Percentiles rank a stretch among this genome's conserved stretches.
These are phyloP conservation scores for Spea bombifrons DNA, from an alignment of 2,113 vertebrate species.

Conservation along the genomic window DNA sequence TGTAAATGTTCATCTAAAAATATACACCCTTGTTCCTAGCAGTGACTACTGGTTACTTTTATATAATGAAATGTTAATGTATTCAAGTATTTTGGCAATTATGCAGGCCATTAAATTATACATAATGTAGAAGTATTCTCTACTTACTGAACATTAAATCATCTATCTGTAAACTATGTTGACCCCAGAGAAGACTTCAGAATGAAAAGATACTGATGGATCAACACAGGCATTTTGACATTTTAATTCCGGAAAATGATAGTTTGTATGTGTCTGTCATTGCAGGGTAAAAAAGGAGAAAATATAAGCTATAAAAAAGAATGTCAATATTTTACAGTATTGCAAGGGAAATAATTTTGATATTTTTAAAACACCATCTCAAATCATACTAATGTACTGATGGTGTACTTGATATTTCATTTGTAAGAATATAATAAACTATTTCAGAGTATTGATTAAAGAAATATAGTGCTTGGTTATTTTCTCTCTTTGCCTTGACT, in stretches of 20 bases:
- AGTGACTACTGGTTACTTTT: neutral
- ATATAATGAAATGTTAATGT: constrained; percentile 4
- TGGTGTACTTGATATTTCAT: constrained; percentile 68
- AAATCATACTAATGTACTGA: constrained; percentile 54
- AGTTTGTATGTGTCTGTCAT: constrained; percentile 17
- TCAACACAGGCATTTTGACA: constrained; percentile 3
- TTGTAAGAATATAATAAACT: constrained; percentile 70
- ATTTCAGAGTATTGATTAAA: constrained; percentile 73
- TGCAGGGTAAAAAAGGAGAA: neutral
- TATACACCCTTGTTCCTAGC: neutral
- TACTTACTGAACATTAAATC: constrained; percentile 14
- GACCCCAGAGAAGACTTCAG: constrained; percentile 9
- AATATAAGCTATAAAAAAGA: constrained; percentile 7
- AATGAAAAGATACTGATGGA: constrained; percentile 7
- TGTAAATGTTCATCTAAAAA: neutral
- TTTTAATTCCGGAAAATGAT: constrained; percentile 14
- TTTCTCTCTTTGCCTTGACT: constrained; percentile 59
- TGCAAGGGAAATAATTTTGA: constrained; percentile 44
- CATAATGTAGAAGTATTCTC: constrained; percentile 19
- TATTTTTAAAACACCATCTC: constrained; percentile 54
- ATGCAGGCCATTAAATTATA: constrained; percentile 12
- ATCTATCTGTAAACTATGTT: neutral
- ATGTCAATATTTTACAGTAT: constrained; percentile 50
- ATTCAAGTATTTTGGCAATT: constrained; percentile 20
- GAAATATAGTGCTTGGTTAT: constrained; percentile 71